These are phyloP conservation scores for Drosophila quinaria DNA, from an alignment of 2,888 invertebrate species.

Conservation along the genomic window DNA sequence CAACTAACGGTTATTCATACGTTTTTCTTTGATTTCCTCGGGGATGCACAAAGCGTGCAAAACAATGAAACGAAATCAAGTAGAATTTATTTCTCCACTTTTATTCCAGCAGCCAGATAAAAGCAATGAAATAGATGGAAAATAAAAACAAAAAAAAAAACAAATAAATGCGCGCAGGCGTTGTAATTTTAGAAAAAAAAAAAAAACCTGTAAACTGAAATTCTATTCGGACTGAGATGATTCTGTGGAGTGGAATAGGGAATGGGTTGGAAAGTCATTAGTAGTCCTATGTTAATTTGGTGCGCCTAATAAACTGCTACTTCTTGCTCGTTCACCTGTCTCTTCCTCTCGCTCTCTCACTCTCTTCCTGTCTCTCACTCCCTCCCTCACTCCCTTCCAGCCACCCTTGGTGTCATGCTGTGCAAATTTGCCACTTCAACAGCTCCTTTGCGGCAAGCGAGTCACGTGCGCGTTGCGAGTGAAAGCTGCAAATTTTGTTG, in stretches of 20 bases:
- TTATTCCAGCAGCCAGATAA: conserved; percentile 66
- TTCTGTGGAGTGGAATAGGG: background rate
- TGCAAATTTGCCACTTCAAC: conserved; percentile 85
- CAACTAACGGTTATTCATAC: conserved; percentile 54
- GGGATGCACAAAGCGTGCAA: conserved; percentile 40
- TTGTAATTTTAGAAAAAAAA: conserved; percentile 49
- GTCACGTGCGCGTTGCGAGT: conserved; percentile 76
- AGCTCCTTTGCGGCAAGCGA: conserved; percentile 84
- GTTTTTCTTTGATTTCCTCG: conserved; percentile 76
- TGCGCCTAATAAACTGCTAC: conserved; percentile 82
- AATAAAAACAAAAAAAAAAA: conserved; percentile 25
- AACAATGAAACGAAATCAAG: background rate
- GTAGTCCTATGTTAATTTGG: conserved; percentile 77
- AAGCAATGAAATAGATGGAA: background rate
- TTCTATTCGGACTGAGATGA: background rate
- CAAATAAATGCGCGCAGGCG: conserved; percentile 78
- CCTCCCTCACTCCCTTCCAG: background rate
- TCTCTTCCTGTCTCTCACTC: background rate
- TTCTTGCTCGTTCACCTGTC: conserved; percentile 57
- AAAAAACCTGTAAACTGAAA: conserved; percentile 3
- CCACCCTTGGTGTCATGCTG: conserved; percentile 2
- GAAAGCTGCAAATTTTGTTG: conserved; percentile 76
- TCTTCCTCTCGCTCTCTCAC: background rate
- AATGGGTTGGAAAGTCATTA: conserved; percentile 54
- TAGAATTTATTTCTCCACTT: conserved; percentile 55